Percentiles rank a stretch among this genome's conserved stretches.
These are phyloP conservation scores for Drosophila melanocephala DNA, from an alignment of 2,888 invertebrate genomes.

Conservation along the genomic window DNA sequence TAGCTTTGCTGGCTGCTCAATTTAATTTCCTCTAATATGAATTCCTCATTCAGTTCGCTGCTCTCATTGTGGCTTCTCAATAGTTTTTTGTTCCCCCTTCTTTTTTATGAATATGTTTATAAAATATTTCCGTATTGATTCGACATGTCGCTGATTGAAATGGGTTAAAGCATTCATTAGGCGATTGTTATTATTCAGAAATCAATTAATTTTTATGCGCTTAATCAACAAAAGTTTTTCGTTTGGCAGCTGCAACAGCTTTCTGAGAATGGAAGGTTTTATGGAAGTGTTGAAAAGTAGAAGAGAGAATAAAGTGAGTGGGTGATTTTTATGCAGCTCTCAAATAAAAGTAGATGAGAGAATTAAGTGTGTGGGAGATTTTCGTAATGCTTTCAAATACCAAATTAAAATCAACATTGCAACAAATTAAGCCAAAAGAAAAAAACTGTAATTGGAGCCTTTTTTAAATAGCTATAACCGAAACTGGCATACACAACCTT, in stretches of 20 bases:
- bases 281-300: constrained; percentile 1
- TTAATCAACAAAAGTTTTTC: constrained; percentile 61
- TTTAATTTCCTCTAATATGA: constrained; percentile 74
- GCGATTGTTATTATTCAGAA: constrained; percentile 29
- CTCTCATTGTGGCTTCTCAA: neutral
- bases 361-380: neutral
- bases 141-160: constrained; percentile 73
- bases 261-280: constrained; percentile 11
- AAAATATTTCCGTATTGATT: constrained; percentile 76
- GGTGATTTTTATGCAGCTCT: neutral
- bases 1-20: constrained; percentile 55
- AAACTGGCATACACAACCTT: neutral
- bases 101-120: constrained; percentile 70
- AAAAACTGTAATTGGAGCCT: neutral
- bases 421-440: neutral
- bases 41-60: constrained; percentile 24
- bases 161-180: constrained; percentile 63
- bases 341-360: neutral
- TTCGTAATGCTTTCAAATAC: neutral
- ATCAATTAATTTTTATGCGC: constrained; percentile 48
- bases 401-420: neutral
- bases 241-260: neutral
- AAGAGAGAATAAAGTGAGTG: neutral
- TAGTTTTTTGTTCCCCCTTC: neutral
- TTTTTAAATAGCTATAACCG: neutral